These are phyloP conservation scores for Chiloscyllium punctatum DNA, from an alignment of 2,797 vertebrate species.

Conservation along the genomic window DNA sequence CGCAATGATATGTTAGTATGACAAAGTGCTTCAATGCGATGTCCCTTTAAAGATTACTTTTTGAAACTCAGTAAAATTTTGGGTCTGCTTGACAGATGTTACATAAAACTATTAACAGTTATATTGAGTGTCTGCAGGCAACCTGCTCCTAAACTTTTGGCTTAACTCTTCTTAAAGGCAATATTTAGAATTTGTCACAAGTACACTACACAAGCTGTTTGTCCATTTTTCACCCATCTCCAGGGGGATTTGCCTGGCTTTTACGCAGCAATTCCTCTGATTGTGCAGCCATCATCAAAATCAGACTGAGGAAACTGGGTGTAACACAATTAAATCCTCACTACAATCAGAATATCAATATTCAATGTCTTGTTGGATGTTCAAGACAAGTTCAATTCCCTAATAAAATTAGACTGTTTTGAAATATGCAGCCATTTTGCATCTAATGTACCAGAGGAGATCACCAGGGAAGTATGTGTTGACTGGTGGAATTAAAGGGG, in stretches of 20 bases:
- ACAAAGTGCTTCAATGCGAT: not conserved
- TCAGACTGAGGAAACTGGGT: not conserved
- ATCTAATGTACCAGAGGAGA: not conserved
- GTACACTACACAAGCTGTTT: not conserved
- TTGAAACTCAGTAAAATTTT: not conserved
- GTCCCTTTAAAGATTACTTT: not conserved
- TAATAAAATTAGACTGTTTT: not conserved
- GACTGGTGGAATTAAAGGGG: not conserved
- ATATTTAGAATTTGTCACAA: not conserved
- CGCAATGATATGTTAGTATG: not conserved
- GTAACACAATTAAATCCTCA: not conserved
- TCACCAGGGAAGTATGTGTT: not conserved
- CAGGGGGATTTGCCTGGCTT: not conserved
- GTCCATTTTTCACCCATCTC: not conserved
- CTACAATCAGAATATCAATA: not conserved
- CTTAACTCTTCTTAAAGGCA: not conserved
- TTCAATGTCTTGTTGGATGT: not conserved
- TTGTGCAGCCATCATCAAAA: not conserved
- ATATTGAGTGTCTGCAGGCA: not conserved
- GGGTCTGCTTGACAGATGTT: constrained; percentile 25
- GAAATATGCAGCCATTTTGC: not conserved
- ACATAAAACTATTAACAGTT: not conserved
- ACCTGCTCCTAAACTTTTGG: constrained; percentile 3
- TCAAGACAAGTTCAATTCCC: not conserved
- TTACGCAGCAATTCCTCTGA: not conserved